Base-by-base conservation (phyloP, 2,888 invertebrate species). In the Cotesia congregata region DNA sequence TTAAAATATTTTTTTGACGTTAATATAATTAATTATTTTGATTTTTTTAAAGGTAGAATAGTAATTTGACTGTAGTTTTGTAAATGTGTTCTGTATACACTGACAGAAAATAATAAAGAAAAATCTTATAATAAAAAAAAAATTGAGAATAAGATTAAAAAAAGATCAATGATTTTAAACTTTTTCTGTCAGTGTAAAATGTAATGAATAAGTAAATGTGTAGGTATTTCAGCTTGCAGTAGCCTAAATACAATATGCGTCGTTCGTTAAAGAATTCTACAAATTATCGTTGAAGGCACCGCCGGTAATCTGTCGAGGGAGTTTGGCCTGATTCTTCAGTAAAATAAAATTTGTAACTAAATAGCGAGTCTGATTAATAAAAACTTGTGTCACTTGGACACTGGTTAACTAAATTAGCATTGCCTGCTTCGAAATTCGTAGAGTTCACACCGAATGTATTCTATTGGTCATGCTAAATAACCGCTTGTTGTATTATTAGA, bases 291-390 rank as follows among this genome's bases (percentile, higher is more conserved):
- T 82, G 83, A 82, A 83, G 83, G 83, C 83, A 80, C n/a, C 61
- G 62, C 50, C 82, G 81, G 82, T 79, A 79, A 75, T 81, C 82
- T 84, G 82, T 81, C 82, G 81, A 82, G 83, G 84, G 87, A 87
- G 87, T 85, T 86, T 87, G 87, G 87, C 87, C 87, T 87, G 87
- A 82, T 76, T 81, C 77, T 82, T 80, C 79, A 76, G 71, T 73
- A 72, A 79, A 72, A 76, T 30, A 76, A 70, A 70, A 30, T 30
- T 30, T 17, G 71, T 60, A 74, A 62, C 17, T 5, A 69, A 68
- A 59, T 17, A 65, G 67, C 72, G 60, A 73, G 73, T 79, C 73
- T 41, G 17, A 76, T 71, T 40, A 78, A 67, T 1, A 67, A 67
- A 73, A 72, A 30, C 69, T 9, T 71, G 39, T 60, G 72, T 41